Evolutionary conservation across 2,888 invertebrate species (phyloP), one percentile per base, ranked within the genome.

Genomic region (Agrochola circellaris): DNA sequence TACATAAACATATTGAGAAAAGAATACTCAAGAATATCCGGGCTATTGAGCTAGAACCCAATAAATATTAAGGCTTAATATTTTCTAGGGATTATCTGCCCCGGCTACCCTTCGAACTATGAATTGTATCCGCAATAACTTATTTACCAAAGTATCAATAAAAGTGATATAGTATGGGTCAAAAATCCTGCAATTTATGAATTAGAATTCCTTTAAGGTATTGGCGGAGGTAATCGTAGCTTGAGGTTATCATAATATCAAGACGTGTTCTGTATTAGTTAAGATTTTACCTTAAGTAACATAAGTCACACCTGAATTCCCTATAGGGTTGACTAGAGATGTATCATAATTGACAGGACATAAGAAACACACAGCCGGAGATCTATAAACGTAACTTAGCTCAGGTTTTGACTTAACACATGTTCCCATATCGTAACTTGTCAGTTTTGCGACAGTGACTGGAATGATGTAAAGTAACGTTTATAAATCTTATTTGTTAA

Each of bases 101-200:
- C 75, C 42, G 56, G 30, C 66, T 73, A 73, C 67, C 74, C 73
- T 77, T 34, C 48, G 58, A 75, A 61, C 81, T 75, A 86, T 87
- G 87, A 89, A 78, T 79, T 89, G 79, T 82, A 73, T 82, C 77
- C 70, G 74, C 76, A 74, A 89, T 87, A 89, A 85, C 77, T 78
- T 89, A 89, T 89, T 87, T 85, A 85, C 79, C 69, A 75, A 82
- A 89, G 83, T 83, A 85, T 78, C 86, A 80, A 89, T 87, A 87
- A 87, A 87, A 89, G 48, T 87, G 87, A 89, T 87, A 20, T 81
- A 89, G 64, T 79, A 72, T 26, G 78, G 80, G 30, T 73, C 71
- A 78, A 77, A 76, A 77, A 77, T 72, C 69, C 72, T 34, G 45
- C 38, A 56, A 76, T 70, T 61, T 75, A 84, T 66, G 74, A 84